A percentile compares a stretch with the other conserved stretches of the same genome.
Evolutionary conservation across 2,888 invertebrate species (phyloP).

Genomic region (Camponotus fellah): DNA sequence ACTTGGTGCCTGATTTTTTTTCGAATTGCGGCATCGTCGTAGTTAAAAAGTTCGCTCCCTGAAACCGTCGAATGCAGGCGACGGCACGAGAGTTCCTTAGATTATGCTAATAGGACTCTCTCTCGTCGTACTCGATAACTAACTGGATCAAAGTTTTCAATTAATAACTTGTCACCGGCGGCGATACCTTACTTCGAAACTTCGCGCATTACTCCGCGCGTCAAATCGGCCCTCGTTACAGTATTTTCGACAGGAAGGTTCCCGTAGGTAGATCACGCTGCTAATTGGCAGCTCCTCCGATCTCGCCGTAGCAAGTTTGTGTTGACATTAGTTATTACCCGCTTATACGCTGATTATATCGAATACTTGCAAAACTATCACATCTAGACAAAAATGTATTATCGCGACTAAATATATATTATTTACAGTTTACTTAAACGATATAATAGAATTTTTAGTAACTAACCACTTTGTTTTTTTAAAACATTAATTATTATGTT

Average conservation of each 20-base stretch:
- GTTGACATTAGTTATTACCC: conserved; percentile 44
- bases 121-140: conserved; percentile 55
- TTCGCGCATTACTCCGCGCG: conserved; percentile 50
- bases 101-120: conserved; percentile 64
- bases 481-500: no score
- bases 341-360: conserved; percentile 28
- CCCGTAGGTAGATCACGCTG: conserved; percentile 42
- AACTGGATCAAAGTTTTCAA: conserved; percentile 72
- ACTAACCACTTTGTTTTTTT: not conserved
- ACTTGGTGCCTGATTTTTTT: conserved; percentile 3
- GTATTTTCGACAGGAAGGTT: conserved; percentile 54
- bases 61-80: conserved; percentile 32
- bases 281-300: conserved; percentile 51
- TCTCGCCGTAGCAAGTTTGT: conserved; percentile 26
- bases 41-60: conserved; percentile 55
- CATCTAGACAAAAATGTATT: conserved; percentile 15
- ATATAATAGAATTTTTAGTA: not conserved
- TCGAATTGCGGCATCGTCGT: not conserved
- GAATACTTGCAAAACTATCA: conserved; percentile 18
- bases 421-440: conserved; percentile 2
- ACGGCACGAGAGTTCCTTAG: conserved; percentile 45
- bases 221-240: conserved; percentile 55
- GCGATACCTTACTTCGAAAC: conserved; percentile 59
- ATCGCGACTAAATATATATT: not conserved
- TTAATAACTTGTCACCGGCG: conserved; percentile 69